These are phyloP conservation scores for Phrynocephalus versicolor DNA, from an alignment of 2,113 vertebrate species.

Conservation along the genomic window DNA sequence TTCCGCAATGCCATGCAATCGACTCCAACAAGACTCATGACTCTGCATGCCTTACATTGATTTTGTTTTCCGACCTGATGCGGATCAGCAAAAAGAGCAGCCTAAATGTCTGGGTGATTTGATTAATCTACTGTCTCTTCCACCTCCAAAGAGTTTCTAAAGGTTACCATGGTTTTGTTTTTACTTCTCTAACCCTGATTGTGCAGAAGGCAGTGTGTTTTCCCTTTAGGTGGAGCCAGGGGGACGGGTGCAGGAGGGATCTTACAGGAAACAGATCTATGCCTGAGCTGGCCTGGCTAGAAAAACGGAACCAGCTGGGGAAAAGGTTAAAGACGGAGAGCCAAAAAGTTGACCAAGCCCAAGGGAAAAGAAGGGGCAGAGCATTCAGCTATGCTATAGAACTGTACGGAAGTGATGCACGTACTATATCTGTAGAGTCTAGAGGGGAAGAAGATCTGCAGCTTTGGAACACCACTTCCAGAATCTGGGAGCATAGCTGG, in stretches of 20 bases:
- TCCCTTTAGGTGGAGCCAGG: not conserved
- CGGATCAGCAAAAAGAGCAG: not conserved
- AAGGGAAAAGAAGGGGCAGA: too few species aligned
- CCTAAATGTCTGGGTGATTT: not conserved
- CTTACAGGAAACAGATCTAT: not conserved
- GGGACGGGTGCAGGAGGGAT: not conserved
- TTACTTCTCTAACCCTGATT: not conserved
- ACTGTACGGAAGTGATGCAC: too few species aligned
- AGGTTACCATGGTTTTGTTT: not conserved
- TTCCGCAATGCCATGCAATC: not conserved
- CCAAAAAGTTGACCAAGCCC: not conserved
- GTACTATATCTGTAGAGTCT: too few species aligned
- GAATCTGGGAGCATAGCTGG: too few species aligned
- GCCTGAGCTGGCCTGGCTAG: not conserved
- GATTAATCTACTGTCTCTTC: not conserved
- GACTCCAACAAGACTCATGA: not conserved
- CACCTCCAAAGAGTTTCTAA: not conserved
- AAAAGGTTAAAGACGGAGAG: not conserved
- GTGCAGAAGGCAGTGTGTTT: not conserved
- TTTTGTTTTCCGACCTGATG: constrained; percentile 2
- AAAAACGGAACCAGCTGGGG: not conserved
- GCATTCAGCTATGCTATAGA: too few species aligned
- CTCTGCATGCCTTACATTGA: not conserved
- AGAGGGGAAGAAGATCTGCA: too few species aligned
- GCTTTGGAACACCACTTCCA: too few species aligned